Base-by-base conservation (phyloP, 2,797 vertebrate species). In the Esox lucius region DNA sequence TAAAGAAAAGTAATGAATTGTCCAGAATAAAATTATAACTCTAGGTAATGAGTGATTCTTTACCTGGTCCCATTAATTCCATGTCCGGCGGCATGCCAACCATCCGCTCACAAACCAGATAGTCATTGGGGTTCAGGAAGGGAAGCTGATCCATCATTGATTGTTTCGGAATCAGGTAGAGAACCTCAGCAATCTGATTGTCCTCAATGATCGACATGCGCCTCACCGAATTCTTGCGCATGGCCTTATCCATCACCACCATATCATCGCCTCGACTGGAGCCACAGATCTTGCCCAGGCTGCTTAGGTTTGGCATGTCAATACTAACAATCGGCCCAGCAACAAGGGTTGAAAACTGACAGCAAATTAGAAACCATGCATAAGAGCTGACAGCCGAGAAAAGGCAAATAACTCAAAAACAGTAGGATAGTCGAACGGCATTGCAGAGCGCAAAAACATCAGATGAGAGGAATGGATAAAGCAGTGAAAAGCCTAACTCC, bases 121-220 rank as follows among this genome's bases (percentile, higher is more conserved):
- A 95, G 80, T 95, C 92, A 1, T 93, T 87, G 0, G 95, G 94
- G 87, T 94, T 92, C 73, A 98, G 83, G 73, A 94, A 96, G 3
- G 97, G 92, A 77, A 97, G 87, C 61, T 97, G 95, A 59, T 95
- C 95, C 92, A 96, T 89, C 80, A 96, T 91, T 77, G 91, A 93
- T 81, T 92, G 92, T 74, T 96, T 96, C 1, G 93, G 96, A 80
- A 95, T 84, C 8, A 96, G 92, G 79, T 90, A 93, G 13, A 96
- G 91, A 5, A 95, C 90, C 85, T 96, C 94, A 0, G 94, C 90
- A 0, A 96, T 71, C 49, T 95, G 88, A 5, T 94, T 93, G 0
- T 96, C 95, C 81, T 97, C 93, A 3, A 96, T 94, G 68, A 96
- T 76, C 0, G 95, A 96, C 91, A 93, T 94, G 70, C 93, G 94